A percentile compares a stretch with the other conserved stretches of the same genome.
Evolutionary conservation across 2,888 invertebrate genomes (phyloP).

Genomic region (Catocala nupta): DNA sequence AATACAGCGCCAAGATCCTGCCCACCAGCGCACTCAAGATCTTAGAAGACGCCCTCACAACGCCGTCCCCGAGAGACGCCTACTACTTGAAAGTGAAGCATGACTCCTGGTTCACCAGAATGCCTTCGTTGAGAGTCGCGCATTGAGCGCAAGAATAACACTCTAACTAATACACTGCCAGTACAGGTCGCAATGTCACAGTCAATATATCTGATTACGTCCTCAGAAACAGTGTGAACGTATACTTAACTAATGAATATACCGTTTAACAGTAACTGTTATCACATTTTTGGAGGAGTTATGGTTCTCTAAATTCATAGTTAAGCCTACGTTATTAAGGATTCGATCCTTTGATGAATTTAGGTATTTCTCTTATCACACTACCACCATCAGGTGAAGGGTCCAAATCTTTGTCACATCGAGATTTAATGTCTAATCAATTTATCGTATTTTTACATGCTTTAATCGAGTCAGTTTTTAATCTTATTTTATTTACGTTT

Average conservation of each 20-base stretch:
- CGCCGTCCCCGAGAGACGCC: conserved; percentile 85
- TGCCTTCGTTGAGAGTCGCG: conserved; percentile 81
- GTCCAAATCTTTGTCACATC: conserved; percentile 39
- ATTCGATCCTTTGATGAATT: conserved; percentile 32
- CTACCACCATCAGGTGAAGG: conserved; percentile 46
- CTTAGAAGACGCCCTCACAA: conserved; percentile 88
- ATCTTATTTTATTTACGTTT: conserved; percentile 38
- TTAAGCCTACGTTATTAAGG: conserved; percentile 34
- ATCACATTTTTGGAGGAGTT: conserved; percentile 14
- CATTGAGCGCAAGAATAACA: conserved; percentile 53
- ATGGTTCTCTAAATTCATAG: conserved; percentile 17
- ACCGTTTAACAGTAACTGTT: conserved; percentile 9
- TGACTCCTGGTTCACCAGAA: conserved; percentile 84
- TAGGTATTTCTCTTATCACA: conserved; percentile 30
- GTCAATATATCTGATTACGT: conserved; percentile 25
- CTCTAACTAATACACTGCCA: conserved; percentile 35
- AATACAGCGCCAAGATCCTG: conserved; percentile 89
- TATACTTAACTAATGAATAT: conserved; percentile 39
- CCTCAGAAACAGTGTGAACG: conserved; percentile 24
- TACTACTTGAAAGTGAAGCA: conserved; percentile 84
- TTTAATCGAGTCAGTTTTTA: conserved; percentile 49
- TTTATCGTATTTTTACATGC: conserved; percentile 33
- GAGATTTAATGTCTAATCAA: conserved; percentile 39
- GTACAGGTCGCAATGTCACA: conserved; percentile 41
- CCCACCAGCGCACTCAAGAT: conserved; percentile 88